Percentiles rank a stretch among this genome's conserved stretches.
Evolutionary conservation across 1,140 invertebrate species (phyloP).

Genomic region (Drosophila nikananu): DNA sequence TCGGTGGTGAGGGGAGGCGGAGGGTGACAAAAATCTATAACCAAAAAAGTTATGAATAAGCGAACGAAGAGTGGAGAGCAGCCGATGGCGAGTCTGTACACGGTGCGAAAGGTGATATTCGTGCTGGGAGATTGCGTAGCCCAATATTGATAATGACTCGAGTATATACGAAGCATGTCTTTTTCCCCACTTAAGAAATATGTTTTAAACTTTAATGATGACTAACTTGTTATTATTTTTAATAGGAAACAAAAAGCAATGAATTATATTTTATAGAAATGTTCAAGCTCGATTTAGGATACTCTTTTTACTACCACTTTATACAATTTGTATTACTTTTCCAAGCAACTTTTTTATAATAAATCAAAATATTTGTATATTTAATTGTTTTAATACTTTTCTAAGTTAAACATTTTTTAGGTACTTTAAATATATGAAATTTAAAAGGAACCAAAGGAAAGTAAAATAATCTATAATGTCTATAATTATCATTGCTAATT

Average conservation of each 20-base stretch:
- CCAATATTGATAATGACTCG: neutral
- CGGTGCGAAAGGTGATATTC: slow-evolving; percentile 3
- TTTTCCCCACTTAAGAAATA: neutral
- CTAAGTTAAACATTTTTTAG: neutral
- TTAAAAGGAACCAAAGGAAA: neutral
- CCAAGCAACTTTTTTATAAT: neutral
- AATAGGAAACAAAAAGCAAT: neutral
- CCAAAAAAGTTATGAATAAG: slow-evolving; percentile 83
- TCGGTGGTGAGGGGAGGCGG: slow-evolving; percentile 11
- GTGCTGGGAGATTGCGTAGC: neutral
- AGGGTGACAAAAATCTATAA: slow-evolving; percentile 79
- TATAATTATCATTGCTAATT: neutral
- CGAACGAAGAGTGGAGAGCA: slow-evolving; percentile 59
- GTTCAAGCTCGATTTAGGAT: neutral
- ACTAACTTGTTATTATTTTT: neutral
- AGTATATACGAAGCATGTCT: neutral
- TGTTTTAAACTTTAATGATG: neutral
- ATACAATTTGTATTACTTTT: too few relatives aligned
- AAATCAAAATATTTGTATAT: neutral
- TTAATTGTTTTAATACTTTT: neutral
- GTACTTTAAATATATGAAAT: neutral
- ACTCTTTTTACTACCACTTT: too few relatives aligned
- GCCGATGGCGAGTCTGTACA: slow-evolving; percentile 29
- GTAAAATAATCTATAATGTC: neutral
- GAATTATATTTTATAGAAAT: neutral